Conservation (phyloP, 2,797 vertebrate genomes). For the Cyclopterus lumpus region DNA sequence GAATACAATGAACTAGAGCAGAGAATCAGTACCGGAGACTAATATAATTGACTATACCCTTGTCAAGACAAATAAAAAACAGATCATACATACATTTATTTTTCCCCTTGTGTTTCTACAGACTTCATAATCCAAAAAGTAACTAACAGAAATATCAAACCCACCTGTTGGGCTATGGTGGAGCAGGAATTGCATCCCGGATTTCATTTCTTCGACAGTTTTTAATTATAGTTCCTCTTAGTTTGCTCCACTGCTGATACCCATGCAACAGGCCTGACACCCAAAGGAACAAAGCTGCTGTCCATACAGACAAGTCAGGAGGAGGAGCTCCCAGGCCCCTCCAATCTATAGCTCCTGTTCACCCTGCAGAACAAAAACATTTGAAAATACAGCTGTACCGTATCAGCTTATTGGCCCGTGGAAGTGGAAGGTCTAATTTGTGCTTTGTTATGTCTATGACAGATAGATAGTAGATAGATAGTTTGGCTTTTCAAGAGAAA, state of each 20-base stretch:
- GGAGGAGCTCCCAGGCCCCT: conserved; percentile 69
- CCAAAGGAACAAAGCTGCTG: conserved; percentile 55
- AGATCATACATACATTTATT: not conserved
- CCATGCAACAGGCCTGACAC: conserved; percentile 43
- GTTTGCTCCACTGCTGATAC: conserved; percentile 51
- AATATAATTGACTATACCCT: not conserved
- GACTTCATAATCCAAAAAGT: not conserved
- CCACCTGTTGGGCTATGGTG: conserved; percentile 65
- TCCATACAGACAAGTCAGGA: conserved; percentile 50
- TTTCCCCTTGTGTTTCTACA: not conserved
- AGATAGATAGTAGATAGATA: not conserved
- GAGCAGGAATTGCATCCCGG: conserved; percentile 64
- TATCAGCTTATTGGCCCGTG: not conserved
- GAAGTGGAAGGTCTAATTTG: conserved; percentile 35
- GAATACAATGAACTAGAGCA: not conserved
- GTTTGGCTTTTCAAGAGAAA: not conserved
- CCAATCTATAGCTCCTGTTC: conserved; percentile 38
- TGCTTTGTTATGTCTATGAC: conserved; percentile 43
- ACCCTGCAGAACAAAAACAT: not conserved
- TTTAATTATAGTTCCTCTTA: conserved; percentile 44
- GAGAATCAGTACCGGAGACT: not conserved
- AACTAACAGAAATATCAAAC: conserved; percentile 33
- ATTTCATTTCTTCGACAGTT: conserved; percentile 35
- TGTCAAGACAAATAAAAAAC: not conserved
- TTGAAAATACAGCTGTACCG: conserved; percentile 12